phyloP scores from a whole-genome alignment of 2,797 vertebrate species.

The Geotrypetes seraphini region DNA sequence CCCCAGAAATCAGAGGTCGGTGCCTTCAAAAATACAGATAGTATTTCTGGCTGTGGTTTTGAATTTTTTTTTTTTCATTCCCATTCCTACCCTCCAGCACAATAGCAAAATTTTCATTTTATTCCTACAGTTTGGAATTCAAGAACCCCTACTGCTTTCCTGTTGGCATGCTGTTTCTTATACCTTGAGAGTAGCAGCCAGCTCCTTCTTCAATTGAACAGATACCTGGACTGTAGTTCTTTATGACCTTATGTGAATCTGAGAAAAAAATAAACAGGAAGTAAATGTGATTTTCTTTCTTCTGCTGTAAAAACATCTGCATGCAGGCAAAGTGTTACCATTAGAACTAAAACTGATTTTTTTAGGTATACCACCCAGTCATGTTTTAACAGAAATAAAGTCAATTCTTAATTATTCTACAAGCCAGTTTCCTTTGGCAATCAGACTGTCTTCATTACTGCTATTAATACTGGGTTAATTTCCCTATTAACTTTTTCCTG shows the following conservation, averaged over 20 bases:
- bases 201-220: constrained; percentile 5
- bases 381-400: no score
- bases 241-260: neutral
- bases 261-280: neutral
- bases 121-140: neutral
- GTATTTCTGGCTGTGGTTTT: no score
- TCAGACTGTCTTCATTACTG: constrained; percentile 11
- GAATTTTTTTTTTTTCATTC: no score
- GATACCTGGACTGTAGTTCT: constrained; percentile 1
- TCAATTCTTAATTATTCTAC: constrained; percentile 1
- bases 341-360: no score
- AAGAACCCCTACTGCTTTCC: neutral
- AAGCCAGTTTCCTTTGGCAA: neutral
- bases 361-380: no score
- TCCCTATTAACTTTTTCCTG: constrained; percentile 14
- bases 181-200: no score
- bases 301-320: no score
- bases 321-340: no score
- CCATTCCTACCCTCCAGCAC: no score
- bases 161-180: constrained; percentile 5
- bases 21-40: no score
- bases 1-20: no score
- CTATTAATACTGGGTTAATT: constrained; percentile 19
- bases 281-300: neutral
- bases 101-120: no score